These are phyloP conservation scores for Notolabrus celidotus DNA, from an alignment of 2,797 vertebrate species.

Conservation along the genomic window DNA sequence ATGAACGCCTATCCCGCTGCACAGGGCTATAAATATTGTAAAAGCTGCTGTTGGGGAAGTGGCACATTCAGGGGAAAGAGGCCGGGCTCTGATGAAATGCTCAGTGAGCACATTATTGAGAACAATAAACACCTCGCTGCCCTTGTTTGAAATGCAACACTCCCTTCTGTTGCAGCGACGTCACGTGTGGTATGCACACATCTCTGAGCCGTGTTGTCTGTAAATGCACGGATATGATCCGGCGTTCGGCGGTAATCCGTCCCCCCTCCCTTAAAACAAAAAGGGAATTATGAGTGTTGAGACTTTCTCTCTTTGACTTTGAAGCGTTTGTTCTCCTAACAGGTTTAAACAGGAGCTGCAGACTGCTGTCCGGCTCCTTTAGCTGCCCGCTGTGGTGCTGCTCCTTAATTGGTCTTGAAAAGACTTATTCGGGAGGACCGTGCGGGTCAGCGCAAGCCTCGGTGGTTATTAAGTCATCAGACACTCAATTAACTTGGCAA, in stretches of 20 bases:
- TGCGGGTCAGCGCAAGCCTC: conserved; percentile 61
- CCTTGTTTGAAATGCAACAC: conserved; percentile 51
- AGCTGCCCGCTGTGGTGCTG: conserved; percentile 51
- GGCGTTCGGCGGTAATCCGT: conserved; percentile 15
- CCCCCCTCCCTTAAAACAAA: conserved; percentile 33
- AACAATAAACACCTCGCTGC: conserved; percentile 39
- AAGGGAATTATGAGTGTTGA: conserved; percentile 5
- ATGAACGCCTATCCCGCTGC: conserved; percentile 6
- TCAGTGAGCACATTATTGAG: conserved; percentile 56
- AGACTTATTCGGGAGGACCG: conserved; percentile 49
- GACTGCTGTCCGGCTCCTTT: conserved; percentile 35
- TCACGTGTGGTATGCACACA: conserved; percentile 40
- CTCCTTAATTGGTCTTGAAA: conserved; percentile 74
- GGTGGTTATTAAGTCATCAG: conserved; percentile 63
- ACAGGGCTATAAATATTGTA: conserved; percentile 32
- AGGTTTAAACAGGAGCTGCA: conserved; percentile 43
- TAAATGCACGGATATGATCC: conserved; percentile 38
- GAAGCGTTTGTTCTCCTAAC: conserved; percentile 27
- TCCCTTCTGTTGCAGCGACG: conserved; percentile 42
- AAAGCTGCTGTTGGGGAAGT: conserved; percentile 28
- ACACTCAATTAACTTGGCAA: conserved; percentile 65
- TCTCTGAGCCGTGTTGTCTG: conserved; percentile 25
- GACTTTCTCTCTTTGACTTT: conserved; percentile 1
- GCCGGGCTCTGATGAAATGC: conserved; percentile 46
- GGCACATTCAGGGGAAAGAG: too few species aligned